These are phyloP conservation scores for Centropristis striata DNA, from an alignment of 2,113 vertebrate species.

Conservation along the genomic window DNA sequence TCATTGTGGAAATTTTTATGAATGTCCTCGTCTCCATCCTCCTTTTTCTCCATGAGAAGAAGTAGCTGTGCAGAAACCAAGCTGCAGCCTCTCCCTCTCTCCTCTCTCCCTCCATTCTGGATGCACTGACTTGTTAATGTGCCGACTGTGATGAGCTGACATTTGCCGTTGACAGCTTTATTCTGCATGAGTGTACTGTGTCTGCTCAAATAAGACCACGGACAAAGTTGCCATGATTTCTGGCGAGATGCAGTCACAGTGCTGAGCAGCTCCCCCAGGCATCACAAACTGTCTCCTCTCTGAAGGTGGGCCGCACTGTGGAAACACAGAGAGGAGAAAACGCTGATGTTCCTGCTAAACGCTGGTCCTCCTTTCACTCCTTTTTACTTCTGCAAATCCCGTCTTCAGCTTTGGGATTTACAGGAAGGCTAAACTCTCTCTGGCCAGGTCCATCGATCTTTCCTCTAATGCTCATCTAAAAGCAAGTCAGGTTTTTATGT, in stretches of 20 bases:
- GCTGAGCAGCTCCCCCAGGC: not conserved
- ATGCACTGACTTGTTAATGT: conserved; percentile 46
- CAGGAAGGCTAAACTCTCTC: conserved; percentile 23
- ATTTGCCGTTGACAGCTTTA: conserved; percentile 50
- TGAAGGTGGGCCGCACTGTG: conserved; percentile 1
- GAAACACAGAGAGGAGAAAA: conserved; percentile 21
- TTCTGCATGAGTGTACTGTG: conserved; percentile 51
- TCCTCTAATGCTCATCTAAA: conserved; percentile 32
- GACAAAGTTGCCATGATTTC: conserved; percentile 36
- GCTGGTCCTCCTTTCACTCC: not conserved
- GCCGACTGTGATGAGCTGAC: conserved; percentile 50
- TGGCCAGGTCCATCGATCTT: conserved; percentile 25
- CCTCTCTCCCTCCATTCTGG: conserved; percentile 14
- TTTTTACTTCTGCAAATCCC: conserved; percentile 31
- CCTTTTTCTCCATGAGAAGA: conserved; percentile 7
- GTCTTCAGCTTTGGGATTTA: conserved; percentile 39
- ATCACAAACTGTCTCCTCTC: conserved; percentile 24
- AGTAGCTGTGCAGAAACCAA: conserved; percentile 9
- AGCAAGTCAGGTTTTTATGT: conserved; percentile 18
- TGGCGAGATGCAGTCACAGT: conserved; percentile 22
- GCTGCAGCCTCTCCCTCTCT: not conserved
- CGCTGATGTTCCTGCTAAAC: conserved; percentile 11
- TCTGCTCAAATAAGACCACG: conserved; percentile 31
- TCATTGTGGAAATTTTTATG: not conserved
- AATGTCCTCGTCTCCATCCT: not conserved